Evolutionary conservation across 1,140 invertebrate genomes (phyloP).

Genomic region (Nymphalis io): DNA sequence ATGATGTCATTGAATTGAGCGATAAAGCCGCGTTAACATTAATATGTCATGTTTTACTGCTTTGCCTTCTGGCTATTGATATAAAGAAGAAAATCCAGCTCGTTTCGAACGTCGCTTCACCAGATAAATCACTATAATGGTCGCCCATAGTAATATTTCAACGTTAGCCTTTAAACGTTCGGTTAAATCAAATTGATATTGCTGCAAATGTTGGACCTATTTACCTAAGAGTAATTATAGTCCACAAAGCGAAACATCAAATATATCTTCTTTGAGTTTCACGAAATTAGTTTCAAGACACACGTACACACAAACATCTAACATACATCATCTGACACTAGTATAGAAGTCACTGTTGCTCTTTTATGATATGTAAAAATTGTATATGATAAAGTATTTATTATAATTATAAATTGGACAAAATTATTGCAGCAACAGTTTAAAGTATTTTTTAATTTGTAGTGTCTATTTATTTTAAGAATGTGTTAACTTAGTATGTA

Average conservation of each 20-base stretch:
- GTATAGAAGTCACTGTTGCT: too few relatives aligned
- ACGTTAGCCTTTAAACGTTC: slow-evolving; percentile 32
- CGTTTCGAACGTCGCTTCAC: not conserved
- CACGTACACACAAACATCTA: too few relatives aligned
- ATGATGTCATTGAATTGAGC: slow-evolving; percentile 30
- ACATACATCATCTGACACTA: too few relatives aligned
- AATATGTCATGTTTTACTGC: slow-evolving; percentile 1
- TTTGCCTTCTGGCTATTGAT: slow-evolving; percentile 23
- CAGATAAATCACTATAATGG: slow-evolving; percentile 25
- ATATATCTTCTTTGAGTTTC: not conserved
- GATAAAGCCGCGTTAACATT: slow-evolving; percentile 19
- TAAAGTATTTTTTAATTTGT: too few relatives aligned
- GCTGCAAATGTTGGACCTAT: slow-evolving; percentile 13
- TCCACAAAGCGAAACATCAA: not conserved
- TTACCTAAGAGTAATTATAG: not conserved
- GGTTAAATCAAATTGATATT: slow-evolving; percentile 29
- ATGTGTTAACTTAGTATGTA: too few relatives aligned
- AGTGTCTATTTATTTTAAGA: too few relatives aligned
- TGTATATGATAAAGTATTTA: too few relatives aligned
- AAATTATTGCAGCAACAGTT: too few relatives aligned
- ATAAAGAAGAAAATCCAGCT: slow-evolving; percentile 17
- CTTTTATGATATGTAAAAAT: too few relatives aligned
- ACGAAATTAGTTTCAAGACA: too few relatives aligned
- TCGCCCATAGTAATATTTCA: slow-evolving; percentile 26
- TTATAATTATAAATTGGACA: too few relatives aligned